These are phyloP conservation scores for Hypotaenidia philippensis DNA, from an alignment of 2,797 vertebrate species.

Conservation along the genomic window DNA sequence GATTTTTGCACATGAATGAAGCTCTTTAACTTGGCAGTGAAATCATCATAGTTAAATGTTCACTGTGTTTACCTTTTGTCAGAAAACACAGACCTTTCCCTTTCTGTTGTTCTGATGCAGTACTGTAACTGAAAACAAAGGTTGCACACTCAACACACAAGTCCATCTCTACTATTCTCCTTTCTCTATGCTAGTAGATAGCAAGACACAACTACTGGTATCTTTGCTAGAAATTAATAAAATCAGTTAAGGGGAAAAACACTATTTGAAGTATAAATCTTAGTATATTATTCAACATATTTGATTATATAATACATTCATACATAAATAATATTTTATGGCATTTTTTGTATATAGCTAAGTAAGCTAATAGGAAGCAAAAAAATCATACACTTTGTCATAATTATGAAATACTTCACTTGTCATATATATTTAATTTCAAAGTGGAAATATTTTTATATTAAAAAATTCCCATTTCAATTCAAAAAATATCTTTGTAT, in stretches of 20 bases:
- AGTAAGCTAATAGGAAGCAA: background rate
- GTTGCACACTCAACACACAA: background rate
- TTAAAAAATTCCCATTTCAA: background rate
- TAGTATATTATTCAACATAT: background rate
- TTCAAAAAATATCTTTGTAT: background rate
- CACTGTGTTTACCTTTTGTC: background rate
- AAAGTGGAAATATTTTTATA: background rate
- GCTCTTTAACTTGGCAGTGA: background rate
- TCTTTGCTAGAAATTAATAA: background rate
- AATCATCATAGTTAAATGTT: background rate
- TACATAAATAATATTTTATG: background rate
- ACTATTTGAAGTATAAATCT: background rate
- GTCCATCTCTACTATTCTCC: background rate
- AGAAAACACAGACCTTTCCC: conserved; percentile 25
- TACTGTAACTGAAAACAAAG: conserved; percentile 33
- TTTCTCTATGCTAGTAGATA: background rate
- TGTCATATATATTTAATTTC: background rate
- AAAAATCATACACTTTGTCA: background rate
- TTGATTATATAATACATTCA: background rate
- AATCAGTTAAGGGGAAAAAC: background rate
- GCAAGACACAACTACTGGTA: background rate
- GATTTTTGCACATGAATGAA: background rate
- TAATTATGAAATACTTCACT: background rate
- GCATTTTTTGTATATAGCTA: background rate
- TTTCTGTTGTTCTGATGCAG: conserved; percentile 8